Percentiles rank a stretch among this genome's conserved stretches.
phyloP scores from a whole-genome alignment of 2,113 vertebrate genomes.

The Oreochromis spilurus region DNA sequence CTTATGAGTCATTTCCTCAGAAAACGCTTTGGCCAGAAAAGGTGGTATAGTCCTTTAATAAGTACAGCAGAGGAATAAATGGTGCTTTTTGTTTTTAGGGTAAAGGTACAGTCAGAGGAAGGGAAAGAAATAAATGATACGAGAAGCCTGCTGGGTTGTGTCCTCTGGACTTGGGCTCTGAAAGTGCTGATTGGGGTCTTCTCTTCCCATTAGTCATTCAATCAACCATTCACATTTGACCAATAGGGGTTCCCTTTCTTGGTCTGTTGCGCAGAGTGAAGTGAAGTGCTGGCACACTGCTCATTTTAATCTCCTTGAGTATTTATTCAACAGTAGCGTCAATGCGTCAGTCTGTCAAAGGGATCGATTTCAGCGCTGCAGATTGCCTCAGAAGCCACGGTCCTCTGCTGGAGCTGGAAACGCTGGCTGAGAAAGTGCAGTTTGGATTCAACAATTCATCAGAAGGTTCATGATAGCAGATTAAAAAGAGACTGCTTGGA shows the following conservation, averaged over 20 bases:
- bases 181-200: slow-evolving; percentile 46
- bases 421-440: neutral
- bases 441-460: slow-evolving; percentile 25
- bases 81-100: neutral
- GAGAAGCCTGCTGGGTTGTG: neutral
- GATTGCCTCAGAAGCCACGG: slow-evolving; percentile 6
- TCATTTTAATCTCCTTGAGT: slow-evolving; percentile 73
- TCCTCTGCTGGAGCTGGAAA: neutral
- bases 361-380: slow-evolving; percentile 27
- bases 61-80: neutral
- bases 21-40: neutral
- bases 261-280: slow-evolving; percentile 29
- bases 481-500: slow-evolving; percentile 8
- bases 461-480: neutral
- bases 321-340: slow-evolving; percentile 36
- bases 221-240: slow-evolving; percentile 24
- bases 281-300: slow-evolving; percentile 57
- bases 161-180: neutral
- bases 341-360: slow-evolving; percentile 47
- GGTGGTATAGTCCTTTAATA: neutral
- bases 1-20: neutral
- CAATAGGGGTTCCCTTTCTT: slow-evolving; percentile 27
- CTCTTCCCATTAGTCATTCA: slow-evolving; percentile 19
- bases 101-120: neutral
- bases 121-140: neutral